phyloP scores from a whole-genome alignment of 1,140 invertebrate species.

The Hestina assimilis region DNA sequence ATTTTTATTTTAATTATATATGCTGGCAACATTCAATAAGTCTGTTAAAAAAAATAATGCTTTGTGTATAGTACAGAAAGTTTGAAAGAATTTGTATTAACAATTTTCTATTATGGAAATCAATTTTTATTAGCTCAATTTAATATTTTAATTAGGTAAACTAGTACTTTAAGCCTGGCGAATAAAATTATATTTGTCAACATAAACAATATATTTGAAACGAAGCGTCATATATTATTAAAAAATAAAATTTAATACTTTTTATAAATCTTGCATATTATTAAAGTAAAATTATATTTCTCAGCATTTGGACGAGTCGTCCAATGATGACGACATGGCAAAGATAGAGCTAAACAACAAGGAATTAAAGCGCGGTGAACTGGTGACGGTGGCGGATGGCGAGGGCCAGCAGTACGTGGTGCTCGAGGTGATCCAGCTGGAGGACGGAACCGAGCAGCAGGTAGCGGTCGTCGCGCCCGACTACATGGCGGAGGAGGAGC shows the following conservation, averaged over 20 bases:
- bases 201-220: too few species aligned
- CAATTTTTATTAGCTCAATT: too few species aligned
- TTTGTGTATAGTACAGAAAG: too few species aligned
- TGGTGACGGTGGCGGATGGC: constrained; percentile 77
- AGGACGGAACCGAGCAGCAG: constrained; percentile 77
- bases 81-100: too few species aligned
- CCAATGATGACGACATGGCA: constrained; percentile 36
- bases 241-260: too few species aligned
- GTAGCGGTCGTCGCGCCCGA: constrained; percentile 56
- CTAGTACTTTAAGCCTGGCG: neutral
- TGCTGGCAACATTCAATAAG: neutral
- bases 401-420: constrained; percentile 93
- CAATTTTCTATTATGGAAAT: too few species aligned
- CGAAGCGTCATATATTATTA: too few species aligned
- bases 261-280: neutral
- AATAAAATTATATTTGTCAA: neutral
- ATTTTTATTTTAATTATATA: too few species aligned
- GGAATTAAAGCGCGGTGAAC: constrained; percentile 69
- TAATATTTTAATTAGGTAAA: too few species aligned
- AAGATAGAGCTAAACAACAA: constrained; percentile 38
- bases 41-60: neutral
- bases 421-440: constrained; percentile 90
- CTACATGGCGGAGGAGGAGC: constrained; percentile 41
- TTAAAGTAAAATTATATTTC: neutral
- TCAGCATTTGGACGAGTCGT: constrained; percentile 16